A percentile compares a stretch with the other conserved stretches of the same genome.
Evolutionary conservation across 2,797 vertebrate species (phyloP).

Genomic region (Propithecus deckenii): DNA sequence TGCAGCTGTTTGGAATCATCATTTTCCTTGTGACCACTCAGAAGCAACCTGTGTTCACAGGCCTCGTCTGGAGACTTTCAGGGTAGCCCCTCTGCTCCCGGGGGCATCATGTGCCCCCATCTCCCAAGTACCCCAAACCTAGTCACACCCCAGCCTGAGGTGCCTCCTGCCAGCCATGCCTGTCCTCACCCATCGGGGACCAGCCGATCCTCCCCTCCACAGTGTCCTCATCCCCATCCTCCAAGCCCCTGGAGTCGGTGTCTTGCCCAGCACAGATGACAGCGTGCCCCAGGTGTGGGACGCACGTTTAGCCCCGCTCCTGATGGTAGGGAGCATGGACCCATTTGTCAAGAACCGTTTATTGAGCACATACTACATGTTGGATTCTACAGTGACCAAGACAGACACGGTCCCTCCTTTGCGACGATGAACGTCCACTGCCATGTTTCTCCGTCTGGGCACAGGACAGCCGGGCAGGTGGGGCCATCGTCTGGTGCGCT

Average conservation of each 20-base stretch:
- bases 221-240: not conserved
- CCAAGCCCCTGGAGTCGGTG: fast-evolving
- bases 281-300: not conserved
- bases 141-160: not conserved
- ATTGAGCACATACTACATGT: fast-evolving
- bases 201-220: not conserved
- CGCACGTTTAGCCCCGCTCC: fast-evolving
- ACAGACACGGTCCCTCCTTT: not conserved
- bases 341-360: not conserved
- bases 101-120: fast-evolving
- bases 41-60: not conserved
- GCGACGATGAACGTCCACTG: fast-evolving
- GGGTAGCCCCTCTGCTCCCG: not conserved
- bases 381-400: not conserved
- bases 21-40: not conserved
- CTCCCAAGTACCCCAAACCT: not conserved
- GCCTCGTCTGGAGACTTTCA: not conserved
- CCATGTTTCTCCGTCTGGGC: not conserved
- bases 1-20: not conserved
- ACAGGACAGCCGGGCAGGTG: fast-evolving
- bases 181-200: not conserved
- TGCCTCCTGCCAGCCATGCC: not conserved
- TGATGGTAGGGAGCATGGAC: fast-evolving
- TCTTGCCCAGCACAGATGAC: not conserved
- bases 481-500: no score